phyloP scores from a whole-genome alignment of 2,113 vertebrate species.

The Sprattus sprattus region DNA sequence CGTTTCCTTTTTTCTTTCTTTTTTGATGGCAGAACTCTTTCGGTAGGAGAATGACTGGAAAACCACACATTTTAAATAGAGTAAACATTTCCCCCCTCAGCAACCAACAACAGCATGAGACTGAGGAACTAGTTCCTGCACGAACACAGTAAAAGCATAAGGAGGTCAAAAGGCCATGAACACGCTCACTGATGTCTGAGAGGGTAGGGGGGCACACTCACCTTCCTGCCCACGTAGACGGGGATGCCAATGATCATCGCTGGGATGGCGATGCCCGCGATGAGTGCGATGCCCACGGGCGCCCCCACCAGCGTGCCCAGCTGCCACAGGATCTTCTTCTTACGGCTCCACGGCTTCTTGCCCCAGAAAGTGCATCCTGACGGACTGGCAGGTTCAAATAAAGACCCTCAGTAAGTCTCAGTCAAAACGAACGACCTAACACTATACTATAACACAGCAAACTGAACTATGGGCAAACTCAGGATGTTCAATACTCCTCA shows the following conservation, averaged over 20 bases:
- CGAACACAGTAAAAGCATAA: too few relatives aligned
- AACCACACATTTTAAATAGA: background rate
- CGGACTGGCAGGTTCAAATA: slow-evolving; percentile 70
- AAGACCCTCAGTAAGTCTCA: background rate
- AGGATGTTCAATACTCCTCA: too few relatives aligned
- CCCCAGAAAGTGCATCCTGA: slow-evolving; percentile 99
- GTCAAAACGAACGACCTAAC: background rate
- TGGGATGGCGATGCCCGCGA: slow-evolving; percentile 95
- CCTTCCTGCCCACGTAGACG: slow-evolving; percentile 97
- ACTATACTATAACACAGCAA: too few relatives aligned
- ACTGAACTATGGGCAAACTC: too few relatives aligned
- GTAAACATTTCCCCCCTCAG: too few relatives aligned
- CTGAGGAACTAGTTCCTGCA: too few relatives aligned
- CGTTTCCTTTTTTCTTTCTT: background rate
- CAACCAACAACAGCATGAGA: too few relatives aligned
- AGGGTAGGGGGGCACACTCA: slow-evolving; percentile 51
- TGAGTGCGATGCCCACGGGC: slow-evolving; percentile 95
- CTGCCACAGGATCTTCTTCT: slow-evolving; percentile 99
- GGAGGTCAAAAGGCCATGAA: too few relatives aligned
- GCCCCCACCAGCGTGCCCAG: slow-evolving; percentile 95
- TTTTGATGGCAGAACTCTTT: background rate
- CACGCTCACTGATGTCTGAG: background rate
- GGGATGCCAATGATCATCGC: slow-evolving; percentile 99
- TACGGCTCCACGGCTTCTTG: slow-evolving; percentile 98
- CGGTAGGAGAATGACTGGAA: background rate